Conservation (phyloP, 2,888 invertebrate species). For the Pammene aurita region DNA sequence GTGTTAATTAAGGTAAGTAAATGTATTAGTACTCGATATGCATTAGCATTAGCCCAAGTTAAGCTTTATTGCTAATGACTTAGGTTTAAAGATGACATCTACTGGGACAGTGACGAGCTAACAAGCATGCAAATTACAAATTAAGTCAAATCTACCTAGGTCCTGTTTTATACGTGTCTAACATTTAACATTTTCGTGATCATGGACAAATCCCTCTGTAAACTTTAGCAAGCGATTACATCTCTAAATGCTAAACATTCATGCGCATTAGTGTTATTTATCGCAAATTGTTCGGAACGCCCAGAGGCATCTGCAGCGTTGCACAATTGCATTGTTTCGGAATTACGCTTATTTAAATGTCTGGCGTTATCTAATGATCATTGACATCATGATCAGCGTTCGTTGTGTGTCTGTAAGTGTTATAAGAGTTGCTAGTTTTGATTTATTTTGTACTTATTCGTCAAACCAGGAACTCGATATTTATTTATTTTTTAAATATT, state of each 20-base stretch:
- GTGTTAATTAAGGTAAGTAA: too few species aligned
- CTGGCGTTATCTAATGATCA: constrained; percentile 21
- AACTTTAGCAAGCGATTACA: constrained; percentile 33
- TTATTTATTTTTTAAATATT: too few species aligned
- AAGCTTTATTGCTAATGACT: too few species aligned
- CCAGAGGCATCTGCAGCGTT: constrained; percentile 18
- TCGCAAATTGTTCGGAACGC: constrained; percentile 31
- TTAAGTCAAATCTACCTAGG: too few species aligned
- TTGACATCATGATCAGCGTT: constrained; percentile 16
- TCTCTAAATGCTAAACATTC: constrained; percentile 39
- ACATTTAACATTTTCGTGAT: constrained; percentile 29
- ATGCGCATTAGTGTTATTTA: constrained; percentile 30
- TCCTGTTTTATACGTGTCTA: not conserved
- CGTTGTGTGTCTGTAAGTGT: not conserved
- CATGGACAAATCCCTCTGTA: constrained; percentile 15
- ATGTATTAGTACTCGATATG: too few species aligned
- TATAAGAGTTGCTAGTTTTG: not conserved
- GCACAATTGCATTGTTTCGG: constrained; percentile 29
- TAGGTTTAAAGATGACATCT: too few species aligned
- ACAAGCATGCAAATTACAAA: too few species aligned
- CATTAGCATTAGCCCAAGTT: too few species aligned
- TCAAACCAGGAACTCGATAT: not conserved
- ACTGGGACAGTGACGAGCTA: too few species aligned
- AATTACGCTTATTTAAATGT: constrained; percentile 27
- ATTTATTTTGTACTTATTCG: not conserved